A percentile compares a stretch with the other conserved stretches of the same genome.
phyloP scores from a whole-genome alignment of 1,140 invertebrate species.

The Dendrolimus kikuchii region DNA sequence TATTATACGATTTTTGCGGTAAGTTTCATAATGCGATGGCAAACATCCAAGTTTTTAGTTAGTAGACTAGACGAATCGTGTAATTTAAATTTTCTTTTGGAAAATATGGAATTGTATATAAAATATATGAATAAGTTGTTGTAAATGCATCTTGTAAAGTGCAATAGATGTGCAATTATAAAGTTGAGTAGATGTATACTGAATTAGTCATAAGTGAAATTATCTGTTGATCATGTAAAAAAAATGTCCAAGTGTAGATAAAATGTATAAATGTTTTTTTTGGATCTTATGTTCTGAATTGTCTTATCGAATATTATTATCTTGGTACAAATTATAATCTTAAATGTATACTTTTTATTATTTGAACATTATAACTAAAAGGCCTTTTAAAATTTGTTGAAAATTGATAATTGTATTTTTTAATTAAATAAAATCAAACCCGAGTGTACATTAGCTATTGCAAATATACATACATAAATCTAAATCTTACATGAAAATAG shows the following conservation, averaged over 20 bases:
- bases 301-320: too few species aligned
- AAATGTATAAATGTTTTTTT: constrained; percentile 20
- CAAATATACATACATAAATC: too few species aligned
- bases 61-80: too few species aligned
- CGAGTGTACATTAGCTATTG: too few species aligned
- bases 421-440: too few species aligned
- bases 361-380: not conserved
- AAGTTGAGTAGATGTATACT: constrained; percentile 68
- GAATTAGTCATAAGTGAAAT: constrained; percentile 39
- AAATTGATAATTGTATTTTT: too few species aligned
- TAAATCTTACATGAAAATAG: too few species aligned
- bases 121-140: constrained; percentile 66
- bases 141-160: constrained; percentile 71
- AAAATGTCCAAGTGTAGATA: constrained; percentile 60
- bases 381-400: too few species aligned
- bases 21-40: not conserved
- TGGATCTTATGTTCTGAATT: constrained; percentile 5
- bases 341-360: not conserved
- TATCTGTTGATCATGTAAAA: constrained; percentile 51
- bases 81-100: constrained; percentile 2
- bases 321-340: not conserved
- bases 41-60: not conserved
- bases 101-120: constrained; percentile 42
- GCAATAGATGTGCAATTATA: constrained; percentile 67
- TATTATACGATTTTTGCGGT: not conserved